phyloP scores from a whole-genome alignment of 2,113 vertebrate genomes.

The Puntigrus tetrazona region DNA sequence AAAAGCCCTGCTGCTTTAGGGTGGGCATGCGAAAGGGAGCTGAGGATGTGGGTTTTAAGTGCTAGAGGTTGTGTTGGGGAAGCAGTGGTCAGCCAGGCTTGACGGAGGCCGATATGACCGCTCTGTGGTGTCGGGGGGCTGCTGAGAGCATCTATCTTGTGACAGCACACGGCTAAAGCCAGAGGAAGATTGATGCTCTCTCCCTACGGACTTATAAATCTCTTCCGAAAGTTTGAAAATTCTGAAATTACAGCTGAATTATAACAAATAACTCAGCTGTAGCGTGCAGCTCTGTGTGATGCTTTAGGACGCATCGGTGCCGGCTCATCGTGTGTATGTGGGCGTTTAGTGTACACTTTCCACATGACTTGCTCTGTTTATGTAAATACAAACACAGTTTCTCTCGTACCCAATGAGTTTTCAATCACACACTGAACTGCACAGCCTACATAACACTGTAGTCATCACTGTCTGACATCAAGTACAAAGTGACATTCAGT shows the following conservation, averaged over 20 bases:
- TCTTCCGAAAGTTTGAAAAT: constrained; percentile 66
- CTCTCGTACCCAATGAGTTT: background rate
- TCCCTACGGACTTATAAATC: constrained; percentile 65
- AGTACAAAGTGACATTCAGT: constrained; percentile 6
- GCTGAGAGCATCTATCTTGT: constrained; percentile 72
- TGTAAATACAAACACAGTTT: constrained; percentile 29
- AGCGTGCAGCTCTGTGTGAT: background rate
- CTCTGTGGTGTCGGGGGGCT: constrained; percentile 64
- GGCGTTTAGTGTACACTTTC: constrained; percentile 36
- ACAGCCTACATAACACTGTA: constrained; percentile 3
- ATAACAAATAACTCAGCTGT: constrained; percentile 68
- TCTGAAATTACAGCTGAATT: constrained; percentile 73
- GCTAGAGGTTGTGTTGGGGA: constrained; percentile 52
- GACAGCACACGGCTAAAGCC: constrained; percentile 56
- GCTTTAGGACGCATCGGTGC: background rate
- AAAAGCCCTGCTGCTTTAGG: background rate
- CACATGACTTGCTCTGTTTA: constrained; percentile 15
- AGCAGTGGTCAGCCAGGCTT: constrained; percentile 72
- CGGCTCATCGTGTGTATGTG: constrained; percentile 7
- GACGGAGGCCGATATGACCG: constrained; percentile 71
- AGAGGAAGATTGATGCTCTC: constrained; percentile 68
- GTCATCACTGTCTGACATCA: constrained; percentile 19
- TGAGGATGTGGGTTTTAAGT: background rate
- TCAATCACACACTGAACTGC: constrained; percentile 21
- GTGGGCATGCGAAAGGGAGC: background rate